Base-by-base conservation (phyloP, 2,113 vertebrate genomes). In the Pavo muticus region DNA sequence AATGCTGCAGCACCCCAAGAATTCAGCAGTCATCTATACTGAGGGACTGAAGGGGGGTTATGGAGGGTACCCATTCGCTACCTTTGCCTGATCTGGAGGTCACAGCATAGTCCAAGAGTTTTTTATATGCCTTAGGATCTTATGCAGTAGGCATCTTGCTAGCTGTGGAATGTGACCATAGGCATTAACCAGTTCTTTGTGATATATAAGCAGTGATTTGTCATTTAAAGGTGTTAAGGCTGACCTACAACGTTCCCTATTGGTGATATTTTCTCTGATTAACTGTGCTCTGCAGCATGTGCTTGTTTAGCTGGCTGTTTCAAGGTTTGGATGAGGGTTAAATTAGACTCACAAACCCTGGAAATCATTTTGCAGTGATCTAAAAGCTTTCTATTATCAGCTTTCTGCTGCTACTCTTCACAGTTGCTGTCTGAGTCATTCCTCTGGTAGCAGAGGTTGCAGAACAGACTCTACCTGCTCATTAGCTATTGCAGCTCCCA, bases 401-500 rank as follows among this genome's bases (percentile, higher is more conserved):
- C 8, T 52, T 88, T 69, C 60, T 77, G 42, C 48, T 69, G 48
- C 37, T 57, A 85, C 1, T 2, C 19, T 87, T 91, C 47, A 37
- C 47, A 52, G 47, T 35, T 71, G 35, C 59, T 83, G 78, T 37
- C 68, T 70, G 52, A 64, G 32, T 72, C 29, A 47, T 71, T 25
- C 50, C 30, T 87, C 79, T 63, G 71, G 25, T 42, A 89, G 74
- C n/a, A 91, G 52, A 87, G 47, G 39, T 11, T 87, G 61, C 61
- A 80, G 56, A 86, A 81, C 37, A 50, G 63, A n/a, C 64, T 57
- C 25, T 76, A 47, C n/a, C 60, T 84, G 56, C 64, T 56, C 6
- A 0, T 50, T 86, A 87, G 76, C 39, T 2, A 0, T 67, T 52
- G 39, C 0, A 0, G 45, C 42, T 87, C 63, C 57, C 42, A 48